A percentile compares a stretch with the other conserved stretches of the same genome.
phyloP scores from a whole-genome alignment of 2,888 invertebrate genomes.

The Copidosoma aretas region DNA sequence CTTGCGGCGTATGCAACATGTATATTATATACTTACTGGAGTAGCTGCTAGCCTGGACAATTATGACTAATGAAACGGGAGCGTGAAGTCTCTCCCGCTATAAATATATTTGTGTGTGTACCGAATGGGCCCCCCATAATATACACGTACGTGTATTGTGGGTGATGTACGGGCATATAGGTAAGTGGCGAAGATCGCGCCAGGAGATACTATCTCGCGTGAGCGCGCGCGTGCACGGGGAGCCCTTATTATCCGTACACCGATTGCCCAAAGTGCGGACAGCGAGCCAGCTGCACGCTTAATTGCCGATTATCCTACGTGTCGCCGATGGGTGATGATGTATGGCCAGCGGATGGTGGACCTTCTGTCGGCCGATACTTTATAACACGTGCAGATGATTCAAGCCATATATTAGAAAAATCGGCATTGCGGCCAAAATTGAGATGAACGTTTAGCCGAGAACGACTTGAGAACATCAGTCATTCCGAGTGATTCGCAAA shows the following conservation, averaged over 20 bases:
- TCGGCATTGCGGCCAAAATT: no score
- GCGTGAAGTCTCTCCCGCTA: neutral
- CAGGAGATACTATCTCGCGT: neutral
- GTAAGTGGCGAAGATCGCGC: neutral
- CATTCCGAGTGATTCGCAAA: no score
- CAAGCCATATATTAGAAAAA: no score
- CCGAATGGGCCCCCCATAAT: neutral
- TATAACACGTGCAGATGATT: no score
- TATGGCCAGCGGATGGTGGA: no score
- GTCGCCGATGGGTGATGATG: neutral
- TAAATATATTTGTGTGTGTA: neutral
- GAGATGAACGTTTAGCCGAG: no score
- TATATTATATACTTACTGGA: neutral
- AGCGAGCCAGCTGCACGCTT: neutral
- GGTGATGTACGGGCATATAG: neutral
- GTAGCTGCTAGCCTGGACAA: slow-evolving; percentile 9
- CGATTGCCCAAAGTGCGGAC: neutral
- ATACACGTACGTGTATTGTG: no score
- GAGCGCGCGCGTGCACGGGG: neutral
- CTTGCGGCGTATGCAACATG: slow-evolving; percentile 16
- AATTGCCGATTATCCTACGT: neutral
- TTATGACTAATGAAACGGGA: slow-evolving; percentile 36
- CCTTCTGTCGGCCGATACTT: no score
- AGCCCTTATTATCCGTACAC: neutral
- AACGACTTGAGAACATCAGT: no score